A percentile compares a stretch with the other conserved stretches of the same genome.
These are phyloP conservation scores for Escarpia spicata DNA, from an alignment of 2,888 invertebrate genomes.

Conservation along the genomic window DNA sequence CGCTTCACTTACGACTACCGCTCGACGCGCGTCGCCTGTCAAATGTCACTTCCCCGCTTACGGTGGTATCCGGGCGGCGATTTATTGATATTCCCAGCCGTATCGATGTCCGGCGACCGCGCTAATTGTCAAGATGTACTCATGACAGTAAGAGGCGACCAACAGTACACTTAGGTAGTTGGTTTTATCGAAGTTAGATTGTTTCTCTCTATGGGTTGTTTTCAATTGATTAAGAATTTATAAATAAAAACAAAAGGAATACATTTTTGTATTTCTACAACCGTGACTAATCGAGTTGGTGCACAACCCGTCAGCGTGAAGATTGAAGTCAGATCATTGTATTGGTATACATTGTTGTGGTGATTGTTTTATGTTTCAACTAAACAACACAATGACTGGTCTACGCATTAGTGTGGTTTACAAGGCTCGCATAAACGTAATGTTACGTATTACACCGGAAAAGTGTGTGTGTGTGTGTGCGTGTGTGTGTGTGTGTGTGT, in stretches of 20 bases:
- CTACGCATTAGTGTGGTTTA: too few species aligned
- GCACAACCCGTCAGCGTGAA: neutral
- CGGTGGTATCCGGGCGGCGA: neutral
- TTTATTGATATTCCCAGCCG: neutral
- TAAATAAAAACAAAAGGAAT: neutral
- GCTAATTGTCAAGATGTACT: neutral
- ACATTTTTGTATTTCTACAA: neutral
- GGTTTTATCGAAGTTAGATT: neutral
- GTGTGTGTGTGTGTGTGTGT: too few species aligned
- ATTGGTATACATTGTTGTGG: too few species aligned
- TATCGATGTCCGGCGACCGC: neutral
- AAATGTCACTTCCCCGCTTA: neutral
- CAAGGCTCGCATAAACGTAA: too few species aligned
- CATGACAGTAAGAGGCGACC: neutral
- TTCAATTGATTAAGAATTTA: neutral
- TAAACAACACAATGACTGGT: too few species aligned
- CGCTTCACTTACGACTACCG: neutral
- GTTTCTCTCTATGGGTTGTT: neutral
- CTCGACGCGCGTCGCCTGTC: constrained; percentile 2
- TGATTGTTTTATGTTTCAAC: too few species aligned
- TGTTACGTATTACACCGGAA: too few species aligned
- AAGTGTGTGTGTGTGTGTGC: too few species aligned
- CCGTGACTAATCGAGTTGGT: neutral
- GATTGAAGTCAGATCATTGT: neutral
- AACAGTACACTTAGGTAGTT: neutral